Base-by-base conservation (phyloP, 2,113 vertebrate species). In the Lophotis ruficrista region DNA sequence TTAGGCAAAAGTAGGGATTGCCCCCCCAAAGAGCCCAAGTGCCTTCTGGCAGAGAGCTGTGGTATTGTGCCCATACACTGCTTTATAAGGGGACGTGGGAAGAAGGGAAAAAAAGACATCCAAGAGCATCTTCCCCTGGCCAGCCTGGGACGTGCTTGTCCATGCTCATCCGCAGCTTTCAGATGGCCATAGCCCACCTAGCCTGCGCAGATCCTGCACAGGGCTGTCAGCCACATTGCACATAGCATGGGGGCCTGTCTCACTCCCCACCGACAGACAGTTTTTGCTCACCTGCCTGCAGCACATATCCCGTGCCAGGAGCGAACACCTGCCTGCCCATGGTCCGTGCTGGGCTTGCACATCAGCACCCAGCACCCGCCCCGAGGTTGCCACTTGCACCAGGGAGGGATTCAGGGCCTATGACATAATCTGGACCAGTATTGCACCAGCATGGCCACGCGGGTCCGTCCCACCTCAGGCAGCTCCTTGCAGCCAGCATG, bases 191-290 rank as follows among this genome's bases (percentile, higher is more conserved):
- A 51, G 35, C 31, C 24, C 35, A 50, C 11, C 17, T 13, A 15
- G 6, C 14, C 41, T 2, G 1, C 11, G 10, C 43, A 33, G 75
- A 37, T 9, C 35, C 5, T 2, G 4, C 4, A 4, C 9, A 4
- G 57, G 45, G 43, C 31, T 37, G 43, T 15, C 38, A 14, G 28
- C 64, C 4, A 1, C 2, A 1, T 6, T 38, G 17, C 19, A 5
- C 2, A 4, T 8, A 38, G 41, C 50, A 57, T 7, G 1, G 1
- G 50, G 35, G 20, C 16, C 5, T 1, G 0, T 33, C 47, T 31
- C 37, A 12, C 33, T 15, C 5, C 24, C 30, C 23, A 15, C 2
- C 30, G 2, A 21, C 54, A 18, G 72, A 25, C 2, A 4, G 12
- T 16, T 12, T 43, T 43, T 1, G 2, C 62, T 58, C 30, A 50